A percentile compares a stretch with the other conserved stretches of the same genome.
Evolutionary conservation across 2,113 vertebrate species (phyloP).

Genomic region (Ardeotis arabs): DNA sequence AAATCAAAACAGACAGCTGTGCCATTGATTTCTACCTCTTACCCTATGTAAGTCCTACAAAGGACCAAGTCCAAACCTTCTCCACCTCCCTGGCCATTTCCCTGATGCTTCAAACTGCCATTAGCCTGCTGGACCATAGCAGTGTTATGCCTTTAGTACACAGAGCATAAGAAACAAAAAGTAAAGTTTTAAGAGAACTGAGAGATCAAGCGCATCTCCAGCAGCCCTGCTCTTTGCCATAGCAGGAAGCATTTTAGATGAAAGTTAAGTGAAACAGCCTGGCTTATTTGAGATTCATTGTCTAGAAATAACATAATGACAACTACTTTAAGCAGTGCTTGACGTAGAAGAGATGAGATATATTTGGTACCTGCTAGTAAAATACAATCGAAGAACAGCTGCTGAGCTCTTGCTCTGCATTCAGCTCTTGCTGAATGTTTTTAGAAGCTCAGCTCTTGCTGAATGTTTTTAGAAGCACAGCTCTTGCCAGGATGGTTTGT

Average conservation of each 20-base stretch:
- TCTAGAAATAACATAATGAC: neutral
- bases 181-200: neutral
- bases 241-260: neutral
- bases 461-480: neutral
- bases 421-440: neutral
- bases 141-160: neutral
- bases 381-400: neutral
- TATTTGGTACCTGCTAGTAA: neutral
- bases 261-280: neutral
- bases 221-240: neutral
- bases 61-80: neutral
- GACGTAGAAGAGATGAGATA: neutral
- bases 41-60: accelerated
- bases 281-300: neutral
- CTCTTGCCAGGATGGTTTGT: neutral
- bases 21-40: neutral
- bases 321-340: neutral
- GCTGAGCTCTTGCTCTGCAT: neutral
- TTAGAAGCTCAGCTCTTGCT: neutral
- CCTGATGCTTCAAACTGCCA: neutral
- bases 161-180: neutral
- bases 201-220: neutral
- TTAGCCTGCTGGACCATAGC: neutral
- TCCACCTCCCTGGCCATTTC: neutral
- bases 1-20: neutral